Percentiles rank a stretch among this genome's conserved stretches.
Conservation (phyloP, 2,888 invertebrate genomes). For the Synergus laeviventris region DNA sequence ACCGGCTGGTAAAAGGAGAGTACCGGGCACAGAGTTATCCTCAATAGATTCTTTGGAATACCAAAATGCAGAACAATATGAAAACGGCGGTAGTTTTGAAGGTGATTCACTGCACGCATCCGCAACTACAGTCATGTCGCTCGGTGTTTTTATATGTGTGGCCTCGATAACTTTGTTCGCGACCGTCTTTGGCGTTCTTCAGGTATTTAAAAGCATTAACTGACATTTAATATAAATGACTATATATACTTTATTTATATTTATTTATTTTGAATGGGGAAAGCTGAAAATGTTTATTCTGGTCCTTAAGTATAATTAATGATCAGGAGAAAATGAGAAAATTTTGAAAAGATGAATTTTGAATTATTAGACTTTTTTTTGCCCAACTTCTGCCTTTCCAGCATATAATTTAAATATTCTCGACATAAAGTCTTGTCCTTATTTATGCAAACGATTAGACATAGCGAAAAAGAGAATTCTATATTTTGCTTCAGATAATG, state of each 20-base stretch:
- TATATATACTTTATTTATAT: background rate
- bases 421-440: too few species aligned
- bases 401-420: too few species aligned
- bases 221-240: background rate
- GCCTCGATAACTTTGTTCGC: slow-evolving; percentile 84
- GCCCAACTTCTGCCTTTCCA: too few species aligned
- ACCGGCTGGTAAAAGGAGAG: slow-evolving; percentile 85
- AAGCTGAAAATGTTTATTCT: background rate
- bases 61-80: slow-evolving; percentile 57
- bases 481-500: slow-evolving; percentile 59
- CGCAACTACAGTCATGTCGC: slow-evolving; percentile 82
- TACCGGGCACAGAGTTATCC: slow-evolving; percentile 79
- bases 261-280: background rate
- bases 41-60: slow-evolving; percentile 59
- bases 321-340: too few species aligned
- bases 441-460: background rate
- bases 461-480: background rate
- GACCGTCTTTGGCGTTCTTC: slow-evolving; percentile 83
- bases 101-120: slow-evolving; percentile 64
- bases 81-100: slow-evolving; percentile 53
- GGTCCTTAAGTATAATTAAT: too few species aligned
- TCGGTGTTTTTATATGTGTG: slow-evolving; percentile 83
- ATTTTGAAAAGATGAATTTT: too few species aligned
- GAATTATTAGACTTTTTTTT: too few species aligned
- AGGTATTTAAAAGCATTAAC: slow-evolving; percentile 78